Percentiles rank a stretch among this genome's conserved stretches.
These are phyloP conservation scores for Ceriagrion tenellum DNA, from an alignment of 2,888 invertebrate genomes.

Conservation along the genomic window DNA sequence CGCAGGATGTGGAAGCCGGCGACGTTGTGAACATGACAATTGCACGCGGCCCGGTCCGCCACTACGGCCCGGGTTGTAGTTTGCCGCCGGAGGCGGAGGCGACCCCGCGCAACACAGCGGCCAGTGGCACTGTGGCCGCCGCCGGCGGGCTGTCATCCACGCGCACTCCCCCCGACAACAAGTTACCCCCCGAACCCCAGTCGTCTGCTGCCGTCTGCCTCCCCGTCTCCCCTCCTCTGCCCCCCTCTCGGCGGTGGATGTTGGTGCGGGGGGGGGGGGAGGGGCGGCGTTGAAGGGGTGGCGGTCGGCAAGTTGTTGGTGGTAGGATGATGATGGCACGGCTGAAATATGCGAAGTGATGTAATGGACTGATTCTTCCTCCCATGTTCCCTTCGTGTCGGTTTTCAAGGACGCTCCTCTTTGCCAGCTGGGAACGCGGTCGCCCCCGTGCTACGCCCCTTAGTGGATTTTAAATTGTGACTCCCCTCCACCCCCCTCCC, in stretches of 20 bases:
- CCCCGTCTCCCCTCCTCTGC: not conserved
- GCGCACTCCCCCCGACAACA: not conserved
- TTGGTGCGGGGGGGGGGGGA: not conserved
- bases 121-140: not conserved
- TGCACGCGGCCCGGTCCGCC: too few relatives aligned
- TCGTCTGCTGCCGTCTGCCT: not conserved
- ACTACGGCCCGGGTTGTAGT: too few relatives aligned
- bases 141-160: not conserved
- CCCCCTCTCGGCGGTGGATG: not conserved
- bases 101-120: not conserved
- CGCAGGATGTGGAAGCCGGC: too few relatives aligned
- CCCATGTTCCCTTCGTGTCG: not conserved
- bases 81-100: not conserved
- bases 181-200: not conserved
- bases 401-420: slow-evolving; percentile 40
- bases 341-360: slow-evolving; percentile 52
- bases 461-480: slow-evolving; percentile 20
- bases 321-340: not conserved
- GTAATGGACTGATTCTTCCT: slow-evolving; percentile 33
- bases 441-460: not conserved
- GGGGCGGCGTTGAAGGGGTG: not conserved
- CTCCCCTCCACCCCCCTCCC: not conserved
- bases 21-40: too few relatives aligned
- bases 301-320: not conserved
- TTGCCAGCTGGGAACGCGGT: slow-evolving; percentile 22